Evolutionary conservation across 2,888 invertebrate genomes (phyloP).

Genomic region (Agriotes lineatus): DNA sequence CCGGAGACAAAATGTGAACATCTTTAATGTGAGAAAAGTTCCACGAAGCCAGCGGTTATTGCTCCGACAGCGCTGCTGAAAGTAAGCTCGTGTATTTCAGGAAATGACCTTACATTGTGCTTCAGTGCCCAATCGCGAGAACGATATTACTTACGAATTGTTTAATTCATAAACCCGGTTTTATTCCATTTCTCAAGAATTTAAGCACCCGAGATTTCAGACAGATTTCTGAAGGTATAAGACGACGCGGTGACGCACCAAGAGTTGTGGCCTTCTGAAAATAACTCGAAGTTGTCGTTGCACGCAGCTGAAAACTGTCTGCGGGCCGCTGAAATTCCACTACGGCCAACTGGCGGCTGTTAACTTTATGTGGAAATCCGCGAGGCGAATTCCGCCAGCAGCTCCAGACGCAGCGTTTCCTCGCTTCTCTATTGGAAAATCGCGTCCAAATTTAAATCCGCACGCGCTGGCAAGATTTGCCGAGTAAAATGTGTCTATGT

Average conservation of each 20-base stretch:
- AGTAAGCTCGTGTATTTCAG: conserved; percentile 8
- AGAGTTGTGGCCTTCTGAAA: conserved; percentile 37
- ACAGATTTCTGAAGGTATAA: conserved; percentile 10
- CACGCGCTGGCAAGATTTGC: conserved; percentile 1
- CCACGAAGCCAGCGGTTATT: conserved; percentile 35
- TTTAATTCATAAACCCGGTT: background rate
- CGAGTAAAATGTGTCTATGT: conserved; percentile 1
- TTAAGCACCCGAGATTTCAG: conserved; percentile 2
- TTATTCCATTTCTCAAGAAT: background rate
- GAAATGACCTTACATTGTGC: background rate
- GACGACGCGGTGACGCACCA: conserved; percentile 26
- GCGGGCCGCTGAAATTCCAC: conserved; percentile 25
- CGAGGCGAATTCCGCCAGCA: background rate
- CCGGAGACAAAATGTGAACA: conserved; percentile 5
- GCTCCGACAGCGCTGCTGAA: conserved; percentile 30
- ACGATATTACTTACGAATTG: background rate
- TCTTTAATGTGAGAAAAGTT: conserved; percentile 10
- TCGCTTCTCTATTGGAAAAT: no score
- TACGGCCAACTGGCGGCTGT: background rate
- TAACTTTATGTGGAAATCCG: background rate
- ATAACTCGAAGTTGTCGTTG: conserved; percentile 37
- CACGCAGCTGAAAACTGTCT: conserved; percentile 30
- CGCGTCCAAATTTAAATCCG: background rate
- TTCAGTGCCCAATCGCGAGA: no score
- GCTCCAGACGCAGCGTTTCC: no score